Percentiles rank a stretch among this genome's conserved stretches.
Evolutionary conservation across 1,140 invertebrate species (phyloP).

Genomic region (Drosophila suzukii): DNA sequence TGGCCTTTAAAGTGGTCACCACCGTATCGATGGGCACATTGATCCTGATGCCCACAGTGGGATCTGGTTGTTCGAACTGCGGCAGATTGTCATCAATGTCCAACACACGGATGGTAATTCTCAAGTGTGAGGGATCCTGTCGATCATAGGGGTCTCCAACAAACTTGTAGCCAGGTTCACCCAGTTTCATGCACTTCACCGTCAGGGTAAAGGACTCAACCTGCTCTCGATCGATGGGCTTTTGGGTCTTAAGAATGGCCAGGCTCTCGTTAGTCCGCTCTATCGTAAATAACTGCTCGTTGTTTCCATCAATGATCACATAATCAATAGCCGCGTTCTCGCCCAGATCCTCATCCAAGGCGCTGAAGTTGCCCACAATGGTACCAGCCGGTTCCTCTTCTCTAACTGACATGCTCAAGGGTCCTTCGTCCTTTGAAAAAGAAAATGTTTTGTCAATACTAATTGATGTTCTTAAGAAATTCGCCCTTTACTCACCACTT

Average conservation of each 20-base stretch:
- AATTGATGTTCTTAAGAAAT: not conserved
- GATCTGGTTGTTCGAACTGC: slow-evolving; percentile 87
- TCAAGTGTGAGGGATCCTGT: slow-evolving; percentile 89
- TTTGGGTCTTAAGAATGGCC: slow-evolving; percentile 87
- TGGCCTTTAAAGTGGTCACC: slow-evolving; percentile 88
- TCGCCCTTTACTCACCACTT: slow-evolving; percentile 85
- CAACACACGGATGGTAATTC: slow-evolving; percentile 87
- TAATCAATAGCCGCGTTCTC: slow-evolving; percentile 92
- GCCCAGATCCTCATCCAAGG: slow-evolving; percentile 90
- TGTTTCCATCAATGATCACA: slow-evolving; percentile 90
- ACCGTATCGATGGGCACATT: slow-evolving; percentile 91
- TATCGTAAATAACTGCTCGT: slow-evolving; percentile 88
- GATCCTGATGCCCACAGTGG: slow-evolving; percentile 90
- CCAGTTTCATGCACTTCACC: slow-evolving; percentile 87
- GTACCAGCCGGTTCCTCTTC: slow-evolving; percentile 89
- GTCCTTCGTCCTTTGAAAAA: slow-evolving; percentile 86
- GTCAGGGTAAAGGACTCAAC: slow-evolving; percentile 87
- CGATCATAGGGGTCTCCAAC: slow-evolving; percentile 75
- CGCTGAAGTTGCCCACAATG: slow-evolving; percentile 88
- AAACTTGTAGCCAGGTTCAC: slow-evolving; percentile 82
- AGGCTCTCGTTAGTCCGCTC: slow-evolving; percentile 88
- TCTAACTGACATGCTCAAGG: slow-evolving; percentile 87
- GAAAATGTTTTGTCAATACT: not conserved
- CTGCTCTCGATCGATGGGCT: slow-evolving; percentile 89
- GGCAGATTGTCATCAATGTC: slow-evolving; percentile 92